Conservation (phyloP, 2,797 vertebrate species). For the Odontamblyopus lacepedii region DNA sequence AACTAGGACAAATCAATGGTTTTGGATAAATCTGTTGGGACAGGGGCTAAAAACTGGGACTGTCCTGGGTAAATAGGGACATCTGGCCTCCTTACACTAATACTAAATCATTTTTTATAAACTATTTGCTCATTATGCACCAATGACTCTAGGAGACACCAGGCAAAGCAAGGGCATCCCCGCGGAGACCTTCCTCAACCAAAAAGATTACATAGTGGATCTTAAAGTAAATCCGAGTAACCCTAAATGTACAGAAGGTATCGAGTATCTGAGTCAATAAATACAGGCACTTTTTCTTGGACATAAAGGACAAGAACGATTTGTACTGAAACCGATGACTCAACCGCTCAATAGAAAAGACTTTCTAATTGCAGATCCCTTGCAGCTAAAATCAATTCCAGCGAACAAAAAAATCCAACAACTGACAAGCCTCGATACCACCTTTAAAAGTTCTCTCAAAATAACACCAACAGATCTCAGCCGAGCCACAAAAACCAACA, state of each 20-base stretch:
- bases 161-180: too few relatives aligned
- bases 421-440: neutral
- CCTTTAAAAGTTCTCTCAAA: neutral
- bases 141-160: too few relatives aligned
- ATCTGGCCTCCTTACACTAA: too few relatives aligned
- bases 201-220: neutral
- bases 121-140: too few relatives aligned
- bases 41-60: too few relatives aligned
- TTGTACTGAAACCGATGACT: neutral
- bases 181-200: neutral
- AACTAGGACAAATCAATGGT: too few relatives aligned
- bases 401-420: neutral
- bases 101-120: too few relatives aligned
- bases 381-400: conserved; percentile 1
- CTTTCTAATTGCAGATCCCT: conserved; percentile 1
- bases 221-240: neutral
- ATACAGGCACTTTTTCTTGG: neutral
- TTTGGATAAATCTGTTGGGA: too few relatives aligned
- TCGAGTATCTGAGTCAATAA: neutral
- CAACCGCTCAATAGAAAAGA: neutral
- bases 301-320: neutral
- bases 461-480: conserved; percentile 7
- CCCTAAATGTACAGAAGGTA: too few relatives aligned
- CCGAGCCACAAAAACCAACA: neutral
- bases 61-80: too few relatives aligned